phyloP scores from a whole-genome alignment of 2,797 vertebrate species.

The Crocodylus rhombifer region DNA sequence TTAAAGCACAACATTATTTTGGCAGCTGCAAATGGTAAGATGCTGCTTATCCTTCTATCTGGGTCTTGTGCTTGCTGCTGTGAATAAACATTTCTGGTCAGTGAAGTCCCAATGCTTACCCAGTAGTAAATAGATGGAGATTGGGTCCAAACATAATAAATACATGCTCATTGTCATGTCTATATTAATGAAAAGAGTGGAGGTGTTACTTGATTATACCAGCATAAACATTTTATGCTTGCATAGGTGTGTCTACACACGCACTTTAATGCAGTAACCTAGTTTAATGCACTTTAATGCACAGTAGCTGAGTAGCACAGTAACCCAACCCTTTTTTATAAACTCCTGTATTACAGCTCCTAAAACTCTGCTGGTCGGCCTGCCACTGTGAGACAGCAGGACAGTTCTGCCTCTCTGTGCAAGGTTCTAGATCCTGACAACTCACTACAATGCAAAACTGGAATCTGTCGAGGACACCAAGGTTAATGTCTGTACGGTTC shows the following conservation, averaged over 20 bases:
- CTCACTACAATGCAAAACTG: neutral
- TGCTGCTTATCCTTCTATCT: neutral
- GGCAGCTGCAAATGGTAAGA: neutral
- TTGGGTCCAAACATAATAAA: neutral
- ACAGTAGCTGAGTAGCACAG: too few relatives aligned
- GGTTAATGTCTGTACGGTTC: neutral
- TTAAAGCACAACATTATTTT: neutral
- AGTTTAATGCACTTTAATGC: too few relatives aligned
- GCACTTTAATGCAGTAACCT: rapidly evolving
- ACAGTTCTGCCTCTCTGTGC: neutral
- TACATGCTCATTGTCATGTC: neutral
- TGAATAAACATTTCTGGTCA: neutral
- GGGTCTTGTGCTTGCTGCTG: neutral
- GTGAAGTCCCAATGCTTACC: rapidly evolving
- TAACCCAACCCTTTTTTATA: neutral
- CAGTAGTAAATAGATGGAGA: neutral
- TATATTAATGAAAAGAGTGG: neutral
- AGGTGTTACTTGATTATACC: neutral
- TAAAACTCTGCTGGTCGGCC: rapidly evolving
- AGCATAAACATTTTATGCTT: neutral
- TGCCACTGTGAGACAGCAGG: neutral
- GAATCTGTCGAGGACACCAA: neutral
- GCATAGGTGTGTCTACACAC: neutral
- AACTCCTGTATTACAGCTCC: neutral
- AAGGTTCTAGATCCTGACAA: neutral